phyloP scores from a whole-genome alignment of 2,888 invertebrate genomes.

The Cataglyphis livida region DNA sequence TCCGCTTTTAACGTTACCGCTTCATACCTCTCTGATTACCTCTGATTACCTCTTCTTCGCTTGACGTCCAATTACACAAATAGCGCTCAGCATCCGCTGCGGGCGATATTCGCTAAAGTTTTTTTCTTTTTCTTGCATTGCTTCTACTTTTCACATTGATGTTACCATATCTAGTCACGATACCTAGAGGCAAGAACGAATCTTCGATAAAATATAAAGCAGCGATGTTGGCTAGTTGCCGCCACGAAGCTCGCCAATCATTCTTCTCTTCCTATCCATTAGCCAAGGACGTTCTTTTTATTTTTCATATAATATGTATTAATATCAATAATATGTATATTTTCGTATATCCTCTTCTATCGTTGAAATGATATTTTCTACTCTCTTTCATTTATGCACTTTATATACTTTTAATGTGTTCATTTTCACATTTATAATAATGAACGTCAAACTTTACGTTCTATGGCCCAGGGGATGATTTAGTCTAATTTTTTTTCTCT shows the following conservation, averaged over 20 bases:
- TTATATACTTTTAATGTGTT: neutral
- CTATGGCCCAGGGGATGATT: neutral
- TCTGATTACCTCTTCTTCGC: constrained; percentile 12
- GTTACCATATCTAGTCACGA: constrained; percentile 37
- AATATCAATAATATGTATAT: neutral
- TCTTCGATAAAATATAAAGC: constrained; percentile 8
- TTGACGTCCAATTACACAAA: constrained; percentile 44
- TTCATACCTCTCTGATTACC: neutral
- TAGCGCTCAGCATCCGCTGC: constrained; percentile 24
- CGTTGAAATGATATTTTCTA: neutral
- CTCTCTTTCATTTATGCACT: neutral
- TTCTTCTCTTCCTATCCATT: neutral
- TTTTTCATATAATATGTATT: neutral
- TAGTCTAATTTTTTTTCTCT: neutral
- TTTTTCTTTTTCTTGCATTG: neutral
- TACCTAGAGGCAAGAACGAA: constrained; percentile 10
- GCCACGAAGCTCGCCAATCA: neutral
- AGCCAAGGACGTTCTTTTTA: neutral
- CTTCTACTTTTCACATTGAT: constrained; percentile 37
- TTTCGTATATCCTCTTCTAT: neutral
- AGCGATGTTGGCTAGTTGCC: constrained; percentile 20
- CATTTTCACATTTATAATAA: neutral
- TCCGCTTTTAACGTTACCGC: neutral
- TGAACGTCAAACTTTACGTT: constrained; percentile 1
- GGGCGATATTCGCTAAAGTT: neutral